These are phyloP conservation scores for Cochlearius cochlearius DNA, from an alignment of 2,113 vertebrate species.

Conservation along the genomic window DNA sequence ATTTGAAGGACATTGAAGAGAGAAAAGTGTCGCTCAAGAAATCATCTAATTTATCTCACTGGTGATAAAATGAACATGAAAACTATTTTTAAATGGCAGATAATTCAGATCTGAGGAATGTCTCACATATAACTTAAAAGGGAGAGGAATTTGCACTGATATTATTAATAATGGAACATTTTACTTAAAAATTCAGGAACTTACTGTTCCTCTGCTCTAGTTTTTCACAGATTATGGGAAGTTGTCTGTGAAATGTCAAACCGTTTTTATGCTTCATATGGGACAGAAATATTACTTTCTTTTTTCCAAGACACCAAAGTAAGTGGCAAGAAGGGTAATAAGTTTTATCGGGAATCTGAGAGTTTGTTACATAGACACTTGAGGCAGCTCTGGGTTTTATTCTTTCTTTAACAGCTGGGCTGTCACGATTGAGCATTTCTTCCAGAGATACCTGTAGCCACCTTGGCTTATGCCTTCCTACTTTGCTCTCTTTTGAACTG, in stretches of 20 bases:
- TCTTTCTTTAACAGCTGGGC: background rate
- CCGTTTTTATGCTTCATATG: background rate
- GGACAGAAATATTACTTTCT: background rate
- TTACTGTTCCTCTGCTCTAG: conserved; percentile 25
- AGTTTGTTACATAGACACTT: background rate
- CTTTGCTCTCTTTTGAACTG: background rate
- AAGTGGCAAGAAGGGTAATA: background rate
- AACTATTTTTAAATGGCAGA: conserved; percentile 47
- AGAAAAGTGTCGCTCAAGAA: background rate
- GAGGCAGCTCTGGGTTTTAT: background rate
- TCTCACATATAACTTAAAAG: conserved; percentile 23
- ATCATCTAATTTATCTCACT: conserved; percentile 33
- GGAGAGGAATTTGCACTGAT: background rate
- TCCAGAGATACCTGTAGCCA: background rate
- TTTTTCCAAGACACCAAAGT: background rate
- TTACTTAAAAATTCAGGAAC: conserved; percentile 56
- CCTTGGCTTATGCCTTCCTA: background rate
- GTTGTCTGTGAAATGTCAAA: background rate
- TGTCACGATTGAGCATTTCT: background rate
- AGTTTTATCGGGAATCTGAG: background rate
- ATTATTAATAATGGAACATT: conserved; percentile 60
- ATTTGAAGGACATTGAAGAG: conserved; percentile 4
- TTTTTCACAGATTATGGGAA: conserved; percentile 15
- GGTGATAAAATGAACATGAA: conserved; percentile 5
- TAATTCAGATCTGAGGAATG: conserved; percentile 26